phyloP scores from a whole-genome alignment of 2,888 invertebrate genomes.

The Sinopyrophorus schimmeli region DNA sequence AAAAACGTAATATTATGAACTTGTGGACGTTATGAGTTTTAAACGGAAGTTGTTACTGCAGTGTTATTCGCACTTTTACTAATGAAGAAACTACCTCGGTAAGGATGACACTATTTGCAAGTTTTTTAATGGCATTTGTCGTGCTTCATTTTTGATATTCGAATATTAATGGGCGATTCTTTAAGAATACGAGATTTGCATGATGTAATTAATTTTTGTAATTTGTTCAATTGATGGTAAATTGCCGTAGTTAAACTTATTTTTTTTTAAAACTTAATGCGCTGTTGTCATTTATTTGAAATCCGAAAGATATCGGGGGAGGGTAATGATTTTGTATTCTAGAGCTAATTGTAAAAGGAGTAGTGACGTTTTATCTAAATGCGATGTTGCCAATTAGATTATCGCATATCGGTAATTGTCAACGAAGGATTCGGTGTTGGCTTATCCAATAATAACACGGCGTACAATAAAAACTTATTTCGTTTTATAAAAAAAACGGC shows the following conservation, averaged over 20 bases:
- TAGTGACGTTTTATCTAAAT: slow-evolving; percentile 38
- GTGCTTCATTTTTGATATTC: no score
- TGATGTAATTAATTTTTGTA: no score
- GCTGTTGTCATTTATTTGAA: no score
- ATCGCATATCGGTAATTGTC: slow-evolving; percentile 23
- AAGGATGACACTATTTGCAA: slow-evolving; percentile 38
- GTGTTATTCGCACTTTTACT: slow-evolving; percentile 30
- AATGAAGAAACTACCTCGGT: slow-evolving; percentile 44
- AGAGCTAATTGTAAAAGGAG: slow-evolving; percentile 31
- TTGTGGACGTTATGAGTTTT: slow-evolving; percentile 28
- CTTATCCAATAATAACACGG: neutral
- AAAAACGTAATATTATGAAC: slow-evolving; percentile 18
- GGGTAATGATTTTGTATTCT: slow-evolving; percentile 13
- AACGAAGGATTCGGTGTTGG: slow-evolving; percentile 11
- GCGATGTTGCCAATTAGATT: slow-evolving; percentile 37
- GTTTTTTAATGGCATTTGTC: slow-evolving; percentile 8
- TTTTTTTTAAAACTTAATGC: no score
- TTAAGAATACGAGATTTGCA: no score
- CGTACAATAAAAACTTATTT: neutral
- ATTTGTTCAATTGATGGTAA: no score
- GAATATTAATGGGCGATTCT: no score
- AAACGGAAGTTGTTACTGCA: slow-evolving; percentile 30
- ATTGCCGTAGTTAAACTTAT: no score
- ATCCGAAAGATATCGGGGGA: no score
- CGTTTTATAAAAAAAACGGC: neutral